Evolutionary conservation across 2,113 vertebrate genomes (phyloP), one percentile per base, ranked within the genome.

Genomic region (Strix aluco): DNA sequence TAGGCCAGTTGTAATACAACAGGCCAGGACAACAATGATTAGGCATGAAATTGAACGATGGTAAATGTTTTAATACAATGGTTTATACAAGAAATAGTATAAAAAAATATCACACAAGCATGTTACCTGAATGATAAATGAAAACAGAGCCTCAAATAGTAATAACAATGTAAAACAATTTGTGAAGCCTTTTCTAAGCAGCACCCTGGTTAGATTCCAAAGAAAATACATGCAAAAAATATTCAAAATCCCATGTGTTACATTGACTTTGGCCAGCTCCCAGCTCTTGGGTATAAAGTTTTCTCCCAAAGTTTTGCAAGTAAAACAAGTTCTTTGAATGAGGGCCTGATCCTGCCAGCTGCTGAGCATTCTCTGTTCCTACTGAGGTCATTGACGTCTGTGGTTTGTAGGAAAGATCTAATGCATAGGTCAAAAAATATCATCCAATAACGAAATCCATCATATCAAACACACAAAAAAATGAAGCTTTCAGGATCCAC

Each of bases 191-290:
- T 90, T 94, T 88, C 89, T 89, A 93, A 97, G 90, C 96, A 97
- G 91, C 81, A 94, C 95, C 95, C 75, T 96, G 96, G 96, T 94
- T 38, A 55, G 46, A 71, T 77, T 96, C 97, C 96, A 97, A 97
- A 86, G 93, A 97, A 97, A 97, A 97, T 96, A 97, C 78, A 96
- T 96, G 95, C 92, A 97, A 96, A 97, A 93, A 78, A 82, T 87
- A 95, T 96, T 96, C 97, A 97, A 96, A 97, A 94, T 91, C 96
- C 75, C 87, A 78, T 81, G 92, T 23, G 5, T 90, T 96, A 70
- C 94, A 90, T 96, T 97, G 95, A 95, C 93, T 92, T 96, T 97
- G 97, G 97, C 97, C 74, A 77, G 84, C 87, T 91, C 95, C 93
- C 96, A 97, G 95, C 58, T 88, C 86, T 75, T 55, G 95, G 63